These are phyloP conservation scores for Paramormyrops kingsleyae DNA, from an alignment of 2,113 vertebrate genomes.

Conservation along the genomic window DNA sequence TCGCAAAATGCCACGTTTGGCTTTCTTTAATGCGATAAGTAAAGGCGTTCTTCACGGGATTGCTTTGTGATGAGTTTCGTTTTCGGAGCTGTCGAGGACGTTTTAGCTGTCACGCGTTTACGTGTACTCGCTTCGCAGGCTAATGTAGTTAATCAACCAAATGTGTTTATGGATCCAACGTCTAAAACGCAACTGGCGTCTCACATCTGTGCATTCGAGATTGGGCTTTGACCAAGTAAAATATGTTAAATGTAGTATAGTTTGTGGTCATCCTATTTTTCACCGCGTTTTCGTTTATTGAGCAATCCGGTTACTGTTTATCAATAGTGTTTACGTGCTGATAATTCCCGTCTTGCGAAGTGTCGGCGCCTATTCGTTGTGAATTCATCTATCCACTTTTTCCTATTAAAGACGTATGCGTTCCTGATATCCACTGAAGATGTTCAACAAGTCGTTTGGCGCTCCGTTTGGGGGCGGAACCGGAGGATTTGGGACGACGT, in stretches of 20 bases:
- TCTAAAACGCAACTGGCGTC: not conserved
- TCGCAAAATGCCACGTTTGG: not conserved
- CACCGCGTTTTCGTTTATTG: not conserved
- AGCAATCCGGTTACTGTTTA: not conserved
- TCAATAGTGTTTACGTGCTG: not conserved
- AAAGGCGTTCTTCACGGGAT: not conserved
- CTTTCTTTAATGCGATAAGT: not conserved
- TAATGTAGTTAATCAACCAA: not conserved
- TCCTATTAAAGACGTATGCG: constrained; percentile 51
- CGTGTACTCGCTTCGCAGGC: not conserved
- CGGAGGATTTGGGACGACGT: constrained; percentile 81
- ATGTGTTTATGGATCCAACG: not conserved
- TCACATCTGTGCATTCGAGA: not conserved
- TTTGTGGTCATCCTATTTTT: not conserved
- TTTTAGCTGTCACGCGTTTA: not conserved
- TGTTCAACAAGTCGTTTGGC: constrained; percentile 97
- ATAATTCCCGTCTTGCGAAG: not conserved
- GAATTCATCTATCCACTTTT: not conserved
- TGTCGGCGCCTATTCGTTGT: not conserved
- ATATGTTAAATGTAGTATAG: not conserved
- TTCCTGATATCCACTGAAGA: constrained; percentile 59
- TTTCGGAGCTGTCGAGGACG: not conserved
- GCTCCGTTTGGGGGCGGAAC: constrained; percentile 83
- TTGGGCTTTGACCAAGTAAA: not conserved
- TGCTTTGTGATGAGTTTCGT: not conserved